Base-by-base conservation (phyloP, 2,113 vertebrate genomes). In the Mustela nigripes region DNA sequence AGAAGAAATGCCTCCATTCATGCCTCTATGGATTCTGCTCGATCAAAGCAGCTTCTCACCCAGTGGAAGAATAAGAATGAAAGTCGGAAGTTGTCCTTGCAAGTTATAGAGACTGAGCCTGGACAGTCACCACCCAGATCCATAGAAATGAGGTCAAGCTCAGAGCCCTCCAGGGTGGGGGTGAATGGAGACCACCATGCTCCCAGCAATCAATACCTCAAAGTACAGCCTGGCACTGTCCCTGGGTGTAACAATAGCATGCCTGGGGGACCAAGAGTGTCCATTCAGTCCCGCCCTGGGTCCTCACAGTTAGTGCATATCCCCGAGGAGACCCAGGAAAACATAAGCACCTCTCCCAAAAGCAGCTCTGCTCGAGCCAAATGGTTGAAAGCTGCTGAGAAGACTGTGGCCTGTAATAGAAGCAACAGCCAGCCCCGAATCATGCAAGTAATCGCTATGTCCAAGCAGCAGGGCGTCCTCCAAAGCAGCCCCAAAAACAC, bases 31-130 rank as follows among this genome's bases (percentile, higher is more conserved):
- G 99, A 99, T 97, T 99, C 99, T 0, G 99, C 99, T 28, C 99
- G 99, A 33, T 99, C 99, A 65, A 99, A 99, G 95, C 99, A 99
- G 97, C 99, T 99, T 87, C 99, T 99, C 53, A 99, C 99, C 24
- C 99, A 99, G 95, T 99, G 99, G 99, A 99, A 99, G 98, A 99
- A 98, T 92, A 99, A 99, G 98, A 99, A 99, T 24, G 99, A 99
- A 97, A 99, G 98, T 95, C 99, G 99, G 11, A 99, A 99, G 97
- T 94, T 99, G 97, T 99, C 99, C 31, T 98, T 99, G 97, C 99
- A 99, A 93, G 99, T 99, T 11, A 99, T 99, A 89, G 99, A 99
- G 97, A 98, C 99, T 0, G 99, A 99, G 21, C 98, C 99, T 10
- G 99, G 99, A 26, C 99, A 99, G 80, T 99, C 99, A 3, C 99